Evolutionary conservation across 2,113 vertebrate species (phyloP).

Genomic region (Hippocampus comes): DNA sequence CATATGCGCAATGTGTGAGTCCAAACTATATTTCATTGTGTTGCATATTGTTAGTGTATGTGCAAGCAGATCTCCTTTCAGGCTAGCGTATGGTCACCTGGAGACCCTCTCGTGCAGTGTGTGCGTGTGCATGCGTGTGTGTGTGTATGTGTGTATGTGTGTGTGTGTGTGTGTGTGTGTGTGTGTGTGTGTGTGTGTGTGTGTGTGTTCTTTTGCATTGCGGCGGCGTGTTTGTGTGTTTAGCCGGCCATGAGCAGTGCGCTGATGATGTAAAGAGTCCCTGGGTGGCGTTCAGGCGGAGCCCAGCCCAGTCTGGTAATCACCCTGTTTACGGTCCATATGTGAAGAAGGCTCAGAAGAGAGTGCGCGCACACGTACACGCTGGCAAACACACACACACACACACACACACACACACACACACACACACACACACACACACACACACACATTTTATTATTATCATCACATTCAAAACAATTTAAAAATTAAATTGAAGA

Average conservation of each 20-base stretch:
- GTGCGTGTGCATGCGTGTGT: slow-evolving; percentile 5
- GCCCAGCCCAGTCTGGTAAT: slow-evolving; percentile 73
- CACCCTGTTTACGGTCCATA: slow-evolving; percentile 78
- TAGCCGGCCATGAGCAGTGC: slow-evolving; percentile 65
- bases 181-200: slow-evolving; percentile 19
- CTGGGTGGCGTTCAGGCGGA: slow-evolving; percentile 72
- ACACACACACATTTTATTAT: neutral
- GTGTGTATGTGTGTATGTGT: slow-evolving; percentile 21
- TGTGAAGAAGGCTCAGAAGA: slow-evolving; percentile 70
- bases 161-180: slow-evolving; percentile 17
- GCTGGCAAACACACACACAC: slow-evolving; percentile 26
- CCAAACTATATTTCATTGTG: slow-evolving; percentile 24
- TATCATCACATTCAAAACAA: slow-evolving; percentile 31
- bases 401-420: neutral
- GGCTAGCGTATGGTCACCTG: slow-evolving; percentile 64
- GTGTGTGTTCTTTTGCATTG: slow-evolving; percentile 7
- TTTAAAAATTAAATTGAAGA: slow-evolving; percentile 42
- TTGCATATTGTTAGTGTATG: slow-evolving; percentile 22
- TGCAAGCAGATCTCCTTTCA: slow-evolving; percentile 53
- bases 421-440: slow-evolving; percentile 8
- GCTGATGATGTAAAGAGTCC: slow-evolving; percentile 74
- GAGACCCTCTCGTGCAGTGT: slow-evolving; percentile 51
- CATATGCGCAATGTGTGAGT: slow-evolving; percentile 13
- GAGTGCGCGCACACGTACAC: slow-evolving; percentile 34
- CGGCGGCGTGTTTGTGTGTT: slow-evolving; percentile 55